Percentiles rank a stretch among this genome's conserved stretches.
Evolutionary conservation across 2,888 invertebrate species (phyloP).

Genomic region (Hymenopus coronatus): DNA sequence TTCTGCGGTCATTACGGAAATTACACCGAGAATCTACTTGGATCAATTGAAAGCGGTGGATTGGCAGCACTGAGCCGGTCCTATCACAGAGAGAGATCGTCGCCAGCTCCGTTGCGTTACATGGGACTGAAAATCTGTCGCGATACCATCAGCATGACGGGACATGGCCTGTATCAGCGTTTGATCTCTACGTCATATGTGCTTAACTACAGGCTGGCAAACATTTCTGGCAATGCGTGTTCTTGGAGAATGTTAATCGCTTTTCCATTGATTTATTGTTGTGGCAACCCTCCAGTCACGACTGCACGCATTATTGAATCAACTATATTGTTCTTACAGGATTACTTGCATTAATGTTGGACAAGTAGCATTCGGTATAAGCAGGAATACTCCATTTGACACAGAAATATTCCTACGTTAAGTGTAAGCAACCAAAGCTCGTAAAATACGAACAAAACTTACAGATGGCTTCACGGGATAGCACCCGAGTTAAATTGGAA

Average conservation of each 20-base stretch:
- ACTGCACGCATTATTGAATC: neutral
- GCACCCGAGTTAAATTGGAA: too few relatives aligned
- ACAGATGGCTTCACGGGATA: too few relatives aligned
- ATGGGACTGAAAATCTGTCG: neutral
- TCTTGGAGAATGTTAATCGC: neutral
- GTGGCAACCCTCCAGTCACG: neutral
- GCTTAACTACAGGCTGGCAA: neutral
- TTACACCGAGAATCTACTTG: neutral
- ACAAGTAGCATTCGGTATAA: too few relatives aligned
- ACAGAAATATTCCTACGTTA: too few relatives aligned
- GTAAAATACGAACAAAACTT: too few relatives aligned
- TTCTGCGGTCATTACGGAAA: neutral
- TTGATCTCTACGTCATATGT: neutral
- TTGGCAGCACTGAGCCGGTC: neutral
- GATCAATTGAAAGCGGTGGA: neutral
- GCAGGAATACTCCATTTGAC: too few relatives aligned
- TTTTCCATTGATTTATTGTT: neutral
- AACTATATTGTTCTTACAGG: neutral
- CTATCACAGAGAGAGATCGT: neutral
- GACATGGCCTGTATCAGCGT: neutral
- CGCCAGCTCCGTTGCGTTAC: neutral
- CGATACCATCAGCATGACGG: neutral
- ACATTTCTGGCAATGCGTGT: neutral
- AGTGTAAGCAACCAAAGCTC: too few relatives aligned
- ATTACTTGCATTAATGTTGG: too few relatives aligned